These are phyloP conservation scores for Lagodon rhomboides DNA, from an alignment of 2,797 vertebrate genomes.

Conservation along the genomic window DNA sequence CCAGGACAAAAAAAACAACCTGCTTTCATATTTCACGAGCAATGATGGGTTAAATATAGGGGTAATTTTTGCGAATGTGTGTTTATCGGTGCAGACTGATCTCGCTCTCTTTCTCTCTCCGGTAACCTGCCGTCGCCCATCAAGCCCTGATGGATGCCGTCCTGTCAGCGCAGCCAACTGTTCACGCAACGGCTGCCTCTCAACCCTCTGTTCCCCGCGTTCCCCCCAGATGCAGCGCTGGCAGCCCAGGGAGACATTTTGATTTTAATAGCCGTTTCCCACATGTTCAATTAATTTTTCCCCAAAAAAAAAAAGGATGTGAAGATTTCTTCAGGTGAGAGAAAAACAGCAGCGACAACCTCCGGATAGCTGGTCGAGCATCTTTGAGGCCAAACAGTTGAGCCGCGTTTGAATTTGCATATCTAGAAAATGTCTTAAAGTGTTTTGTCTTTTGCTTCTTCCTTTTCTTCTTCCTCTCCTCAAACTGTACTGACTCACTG, in stretches of 20 bases:
- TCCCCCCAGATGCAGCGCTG: constrained; percentile 37
- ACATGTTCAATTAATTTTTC: constrained; percentile 63
- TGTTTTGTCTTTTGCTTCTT: constrained; percentile 22
- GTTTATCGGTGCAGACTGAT: constrained; percentile 22
- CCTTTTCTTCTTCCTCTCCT: constrained; percentile 17
- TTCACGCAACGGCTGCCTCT: constrained; percentile 52
- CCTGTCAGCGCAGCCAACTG: constrained; percentile 81
- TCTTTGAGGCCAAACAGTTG: neutral
- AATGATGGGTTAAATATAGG: constrained; percentile 38
- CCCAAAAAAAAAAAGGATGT: neutral
- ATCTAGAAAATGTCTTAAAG: constrained; percentile 39
- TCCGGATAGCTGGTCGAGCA: neutral
- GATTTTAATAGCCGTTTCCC: constrained; percentile 70
- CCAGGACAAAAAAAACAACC: constrained; percentile 16
- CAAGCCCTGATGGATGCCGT: constrained; percentile 80
- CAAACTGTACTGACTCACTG: neutral
- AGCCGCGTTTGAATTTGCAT: constrained; percentile 11
- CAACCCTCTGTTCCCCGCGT: constrained; percentile 16
- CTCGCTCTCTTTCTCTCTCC: constrained; percentile 40
- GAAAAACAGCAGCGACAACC: neutral
- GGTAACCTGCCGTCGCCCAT: constrained; percentile 56
- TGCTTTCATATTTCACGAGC: constrained; percentile 43
- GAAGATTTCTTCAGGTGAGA: neutral
- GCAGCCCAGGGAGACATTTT: constrained; percentile 46
- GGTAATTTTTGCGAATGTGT: constrained; percentile 26